Conservation (phyloP, 2,888 invertebrate species). For the Hartigia nigra region DNA sequence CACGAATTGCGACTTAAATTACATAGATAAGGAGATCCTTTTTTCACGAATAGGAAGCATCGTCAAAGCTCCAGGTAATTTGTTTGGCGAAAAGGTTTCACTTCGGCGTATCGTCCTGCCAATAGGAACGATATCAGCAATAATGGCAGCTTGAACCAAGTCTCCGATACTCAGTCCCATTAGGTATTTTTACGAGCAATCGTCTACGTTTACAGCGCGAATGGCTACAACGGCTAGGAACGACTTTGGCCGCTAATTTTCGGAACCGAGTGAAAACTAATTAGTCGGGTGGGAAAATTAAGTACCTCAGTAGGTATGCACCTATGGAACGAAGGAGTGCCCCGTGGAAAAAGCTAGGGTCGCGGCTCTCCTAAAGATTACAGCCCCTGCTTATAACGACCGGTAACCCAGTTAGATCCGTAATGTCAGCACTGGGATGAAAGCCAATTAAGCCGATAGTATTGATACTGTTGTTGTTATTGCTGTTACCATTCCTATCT, state of each 20-base stretch:
- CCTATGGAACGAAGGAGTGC: not conserved
- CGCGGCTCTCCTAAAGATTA: not conserved
- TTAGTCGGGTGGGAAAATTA: not conserved
- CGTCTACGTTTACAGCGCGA: not conserved
- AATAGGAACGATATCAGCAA: not conserved
- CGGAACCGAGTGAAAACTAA: not conserved
- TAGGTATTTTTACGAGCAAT: not conserved
- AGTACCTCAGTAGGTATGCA: not conserved
- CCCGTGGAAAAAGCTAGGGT: not conserved
- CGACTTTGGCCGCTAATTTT: not conserved
- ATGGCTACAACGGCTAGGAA: not conserved
- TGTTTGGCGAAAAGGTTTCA: not conserved
- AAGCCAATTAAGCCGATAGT: constrained; percentile 41
- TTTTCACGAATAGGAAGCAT: not conserved
- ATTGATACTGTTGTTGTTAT: not conserved
- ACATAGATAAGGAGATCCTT: not conserved
- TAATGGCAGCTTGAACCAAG: not conserved
- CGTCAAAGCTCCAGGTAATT: not conserved
- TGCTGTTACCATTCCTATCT: not conserved
- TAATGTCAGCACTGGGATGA: constrained; percentile 34
- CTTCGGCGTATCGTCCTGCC: not conserved
- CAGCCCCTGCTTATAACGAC: constrained; percentile 29
- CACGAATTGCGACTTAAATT: not conserved
- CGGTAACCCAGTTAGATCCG: constrained; percentile 35
- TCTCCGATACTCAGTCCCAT: not conserved